A percentile compares a stretch with the other conserved stretches of the same genome.
Evolutionary conservation across 1,140 invertebrate genomes (phyloP).

Genomic region (Medauroidea extradentata): DNA sequence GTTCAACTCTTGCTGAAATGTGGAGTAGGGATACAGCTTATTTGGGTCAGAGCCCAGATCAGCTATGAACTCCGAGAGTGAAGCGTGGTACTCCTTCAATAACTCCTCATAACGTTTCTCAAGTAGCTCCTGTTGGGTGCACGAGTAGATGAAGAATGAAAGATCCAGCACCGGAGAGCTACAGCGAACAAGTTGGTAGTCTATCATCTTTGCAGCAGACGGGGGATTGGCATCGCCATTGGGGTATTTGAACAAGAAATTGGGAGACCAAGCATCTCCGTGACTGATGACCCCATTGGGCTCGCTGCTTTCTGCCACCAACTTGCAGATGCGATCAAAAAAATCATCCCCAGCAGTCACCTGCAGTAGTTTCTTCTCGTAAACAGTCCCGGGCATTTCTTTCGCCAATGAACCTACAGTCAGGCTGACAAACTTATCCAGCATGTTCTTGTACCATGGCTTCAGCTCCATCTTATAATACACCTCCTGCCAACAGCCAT

Average conservation of each 20-base stretch:
- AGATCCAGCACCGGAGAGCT: conserved; percentile 57
- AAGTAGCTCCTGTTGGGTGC: conserved; percentile 53
- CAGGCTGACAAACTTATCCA: conserved; percentile 49
- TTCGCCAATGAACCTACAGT: conserved; percentile 57
- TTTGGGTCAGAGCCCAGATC: conserved; percentile 56
- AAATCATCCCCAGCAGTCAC: conserved; percentile 48
- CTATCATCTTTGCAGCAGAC: conserved; percentile 55
- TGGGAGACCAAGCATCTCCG: conserved; percentile 69
- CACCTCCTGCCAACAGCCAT: too few species aligned
- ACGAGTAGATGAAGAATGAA: conserved; percentile 57
- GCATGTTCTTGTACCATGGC: conserved; percentile 58
- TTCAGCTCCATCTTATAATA: conserved; percentile 54
- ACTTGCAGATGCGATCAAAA: neutral
- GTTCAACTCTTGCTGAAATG: conserved; percentile 38
- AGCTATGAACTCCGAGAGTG: conserved; percentile 49
- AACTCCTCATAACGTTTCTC: conserved; percentile 52
- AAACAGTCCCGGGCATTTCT: conserved; percentile 55
- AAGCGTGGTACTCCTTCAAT: conserved; percentile 52
- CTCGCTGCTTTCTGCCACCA: neutral
- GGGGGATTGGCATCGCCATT: conserved; percentile 32
- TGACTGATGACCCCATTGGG: conserved; percentile 55
- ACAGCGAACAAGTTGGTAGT: conserved; percentile 62
- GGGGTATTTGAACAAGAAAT: conserved; percentile 57
- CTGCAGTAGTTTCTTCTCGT: conserved; percentile 51
- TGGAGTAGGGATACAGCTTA: conserved; percentile 51